phyloP scores from a whole-genome alignment of 2,797 vertebrate species.

The Pterois miles region DNA sequence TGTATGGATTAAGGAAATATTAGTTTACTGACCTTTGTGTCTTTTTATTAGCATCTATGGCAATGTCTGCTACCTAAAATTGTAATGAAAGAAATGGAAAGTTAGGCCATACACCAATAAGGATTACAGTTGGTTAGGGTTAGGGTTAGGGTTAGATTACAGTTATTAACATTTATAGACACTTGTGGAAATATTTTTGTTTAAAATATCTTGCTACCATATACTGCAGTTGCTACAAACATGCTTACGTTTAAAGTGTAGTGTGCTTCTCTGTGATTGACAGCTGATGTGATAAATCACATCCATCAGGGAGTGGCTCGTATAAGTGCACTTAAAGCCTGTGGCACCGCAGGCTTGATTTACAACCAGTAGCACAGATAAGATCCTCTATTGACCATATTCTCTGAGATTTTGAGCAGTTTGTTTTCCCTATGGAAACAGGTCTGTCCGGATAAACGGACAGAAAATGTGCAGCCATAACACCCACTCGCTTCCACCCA shows the following conservation, averaged over 20 bases:
- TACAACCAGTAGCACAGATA: slow-evolving; percentile 5
- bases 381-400: slow-evolving; percentile 6
- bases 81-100: neutral
- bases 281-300: slow-evolving; percentile 25
- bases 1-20: neutral
- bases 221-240: neutral
- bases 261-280: neutral
- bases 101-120: neutral
- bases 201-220: neutral
- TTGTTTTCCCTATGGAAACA: slow-evolving; percentile 16
- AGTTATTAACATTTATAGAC: neutral
- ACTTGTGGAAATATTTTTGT: neutral
- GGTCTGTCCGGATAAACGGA: slow-evolving; percentile 4
- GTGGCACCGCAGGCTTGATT: neutral
- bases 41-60: neutral
- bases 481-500: slow-evolving; percentile 27
- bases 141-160: too few species aligned
- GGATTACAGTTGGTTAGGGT: neutral
- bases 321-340: slow-evolving; percentile 23
- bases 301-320: slow-evolving; percentile 2
- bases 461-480: slow-evolving; percentile 23
- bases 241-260: neutral
- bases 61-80: neutral
- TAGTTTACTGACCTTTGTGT: neutral
- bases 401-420: neutral